A percentile compares a stretch with the other conserved stretches of the same genome.
These are phyloP conservation scores for Drosophila nikananu DNA, from an alignment of 1,140 invertebrate species.

Conservation along the genomic window DNA sequence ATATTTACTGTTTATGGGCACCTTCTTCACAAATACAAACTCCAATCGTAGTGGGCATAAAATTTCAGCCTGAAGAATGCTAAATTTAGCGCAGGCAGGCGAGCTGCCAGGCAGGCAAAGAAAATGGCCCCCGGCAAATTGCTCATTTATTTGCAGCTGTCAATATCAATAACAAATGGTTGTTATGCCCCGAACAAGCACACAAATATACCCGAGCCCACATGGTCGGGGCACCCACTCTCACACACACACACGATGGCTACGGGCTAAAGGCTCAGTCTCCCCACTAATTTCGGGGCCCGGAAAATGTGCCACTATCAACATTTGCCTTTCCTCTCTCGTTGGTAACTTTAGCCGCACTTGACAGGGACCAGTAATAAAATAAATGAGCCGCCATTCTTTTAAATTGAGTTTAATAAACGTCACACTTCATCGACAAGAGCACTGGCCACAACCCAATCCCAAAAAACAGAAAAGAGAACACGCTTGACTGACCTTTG, in stretches of 20 bases:
- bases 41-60: slow-evolving; percentile 22
- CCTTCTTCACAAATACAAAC: slow-evolving; percentile 22
- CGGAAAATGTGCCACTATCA: slow-evolving; percentile 75
- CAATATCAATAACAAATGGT: slow-evolving; percentile 84
- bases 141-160: slow-evolving; percentile 84
- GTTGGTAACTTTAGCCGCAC: slow-evolving; percentile 70
- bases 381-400: slow-evolving; percentile 83
- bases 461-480: slow-evolving; percentile 11
- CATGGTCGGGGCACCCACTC: slow-evolving; percentile 10
- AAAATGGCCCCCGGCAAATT: slow-evolving; percentile 68
- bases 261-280: neutral
- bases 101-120: slow-evolving; percentile 17
- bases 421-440: slow-evolving; percentile 82
- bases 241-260: slow-evolving; percentile 5
- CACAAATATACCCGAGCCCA: slow-evolving; percentile 28
- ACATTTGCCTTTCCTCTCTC: slow-evolving; percentile 43
- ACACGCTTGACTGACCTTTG: slow-evolving; percentile 63
- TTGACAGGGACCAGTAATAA: slow-evolving; percentile 73
- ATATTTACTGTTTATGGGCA: slow-evolving; percentile 42
- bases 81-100: slow-evolving; percentile 63
- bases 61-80: slow-evolving; percentile 44
- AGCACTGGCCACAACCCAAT: slow-evolving; percentile 57
- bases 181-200: slow-evolving; percentile 73
- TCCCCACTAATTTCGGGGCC: slow-evolving; percentile 51
- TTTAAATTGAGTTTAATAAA: slow-evolving; percentile 84